Evolutionary conservation across 1,140 invertebrate species (phyloP).

Genomic region (Drosophila tsacasi): DNA sequence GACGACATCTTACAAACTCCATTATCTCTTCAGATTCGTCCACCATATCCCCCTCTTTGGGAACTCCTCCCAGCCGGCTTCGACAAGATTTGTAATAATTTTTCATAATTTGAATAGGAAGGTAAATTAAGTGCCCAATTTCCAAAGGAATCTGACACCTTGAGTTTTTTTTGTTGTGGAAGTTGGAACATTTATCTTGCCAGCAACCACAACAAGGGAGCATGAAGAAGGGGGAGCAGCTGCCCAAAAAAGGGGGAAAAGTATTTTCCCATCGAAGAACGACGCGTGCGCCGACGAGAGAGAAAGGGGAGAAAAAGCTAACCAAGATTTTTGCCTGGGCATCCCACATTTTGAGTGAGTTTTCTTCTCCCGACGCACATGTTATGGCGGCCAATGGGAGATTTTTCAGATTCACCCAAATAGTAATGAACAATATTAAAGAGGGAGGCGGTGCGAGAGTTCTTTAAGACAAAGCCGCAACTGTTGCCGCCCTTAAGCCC

Average conservation of each 20-base stretch:
- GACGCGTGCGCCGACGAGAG: conserved; percentile 53
- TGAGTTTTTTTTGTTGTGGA: conserved; percentile 22
- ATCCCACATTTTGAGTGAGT: conserved; percentile 22
- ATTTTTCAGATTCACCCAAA: conserved; percentile 27
- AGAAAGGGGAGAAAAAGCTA: conserved; percentile 15
- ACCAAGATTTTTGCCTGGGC: conserved; percentile 14
- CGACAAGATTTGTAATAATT: conserved; percentile 58
- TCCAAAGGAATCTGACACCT: conserved; percentile 70
- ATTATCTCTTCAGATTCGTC: background rate
- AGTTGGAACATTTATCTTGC: conserved; percentile 54
- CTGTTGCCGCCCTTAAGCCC: conserved; percentile 63
- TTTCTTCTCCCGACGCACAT: background rate
- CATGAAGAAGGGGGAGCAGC: conserved; percentile 8
- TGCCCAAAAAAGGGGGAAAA: conserved; percentile 15
- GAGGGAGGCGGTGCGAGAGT: background rate
- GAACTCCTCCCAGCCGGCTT: conserved; percentile 11
- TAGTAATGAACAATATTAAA: conserved; percentile 30
- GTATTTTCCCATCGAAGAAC: conserved; percentile 36
- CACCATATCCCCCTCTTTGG: background rate
- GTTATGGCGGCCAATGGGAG: conserved; percentile 31
- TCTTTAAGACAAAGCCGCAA: conserved; percentile 34
- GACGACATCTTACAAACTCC: background rate
- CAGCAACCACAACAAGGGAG: conserved; percentile 31
- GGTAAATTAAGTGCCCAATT: conserved; percentile 79
- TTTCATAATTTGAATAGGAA: conserved; percentile 66